A percentile compares a stretch with the other conserved stretches of the same genome.
phyloP scores from a whole-genome alignment of 2,888 invertebrate genomes.

The Latrodectus hesperus region DNA sequence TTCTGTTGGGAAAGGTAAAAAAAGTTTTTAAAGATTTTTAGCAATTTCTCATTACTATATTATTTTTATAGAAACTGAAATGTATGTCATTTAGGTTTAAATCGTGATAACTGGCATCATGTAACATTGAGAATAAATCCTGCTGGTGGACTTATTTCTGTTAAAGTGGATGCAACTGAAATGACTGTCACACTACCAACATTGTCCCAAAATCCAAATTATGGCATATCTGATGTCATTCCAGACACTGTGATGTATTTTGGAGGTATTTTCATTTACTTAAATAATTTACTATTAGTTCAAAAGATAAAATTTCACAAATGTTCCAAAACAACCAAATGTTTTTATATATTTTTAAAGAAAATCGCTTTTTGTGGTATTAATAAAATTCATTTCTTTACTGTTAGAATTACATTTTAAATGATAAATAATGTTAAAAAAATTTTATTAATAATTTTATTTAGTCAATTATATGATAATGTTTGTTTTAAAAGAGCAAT shows the following conservation, averaged over 20 bases:
- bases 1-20: constrained; percentile 85
- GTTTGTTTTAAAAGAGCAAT: no score
- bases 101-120: constrained; percentile 92
- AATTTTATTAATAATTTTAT: no score
- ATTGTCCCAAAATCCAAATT: constrained; percentile 87
- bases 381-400: no score
- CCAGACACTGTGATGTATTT: constrained; percentile 67
- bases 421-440: no score
- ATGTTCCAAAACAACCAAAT: no score
- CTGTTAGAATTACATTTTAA: no score
- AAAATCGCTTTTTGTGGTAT: no score
- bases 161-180: constrained; percentile 88
- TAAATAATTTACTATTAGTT: neutral
- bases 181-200: constrained; percentile 88
- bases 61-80: neutral
- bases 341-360: no score
- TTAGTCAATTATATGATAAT: no score
- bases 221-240: constrained; percentile 74
- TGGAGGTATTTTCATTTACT: constrained; percentile 50
- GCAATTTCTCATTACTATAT: neutral
- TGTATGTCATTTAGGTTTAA: constrained; percentile 78
- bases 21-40: neutral
- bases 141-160: constrained; percentile 87
- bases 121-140: constrained; percentile 91
- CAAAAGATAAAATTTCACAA: no score